Conservation (phyloP, 2,888 invertebrate genomes). For the Drosophila melanosoma region DNA sequence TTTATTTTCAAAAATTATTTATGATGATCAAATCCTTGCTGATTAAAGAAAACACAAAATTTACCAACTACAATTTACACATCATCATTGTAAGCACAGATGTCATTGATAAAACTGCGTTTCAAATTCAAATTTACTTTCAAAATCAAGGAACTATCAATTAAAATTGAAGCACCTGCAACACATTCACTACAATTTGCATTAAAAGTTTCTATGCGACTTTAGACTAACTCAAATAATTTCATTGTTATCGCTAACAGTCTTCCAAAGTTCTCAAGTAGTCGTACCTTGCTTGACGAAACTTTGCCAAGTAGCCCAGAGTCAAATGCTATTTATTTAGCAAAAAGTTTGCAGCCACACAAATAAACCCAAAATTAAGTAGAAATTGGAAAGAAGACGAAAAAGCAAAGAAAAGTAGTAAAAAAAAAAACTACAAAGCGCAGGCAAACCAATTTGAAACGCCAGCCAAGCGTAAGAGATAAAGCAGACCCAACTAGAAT, state of each 20-base stretch:
- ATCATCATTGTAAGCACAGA: not conserved
- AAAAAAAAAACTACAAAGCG: slow-evolving; percentile 29
- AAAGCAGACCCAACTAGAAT: slow-evolving; percentile 42
- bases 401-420: not conserved
- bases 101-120: not conserved
- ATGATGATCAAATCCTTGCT: too few species aligned
- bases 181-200: not conserved
- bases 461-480: slow-evolving; percentile 64
- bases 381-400: slow-evolving; percentile 5
- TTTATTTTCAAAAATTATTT: not conserved
- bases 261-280: not conserved
- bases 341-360: not conserved
- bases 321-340: not conserved
- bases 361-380: not conserved
- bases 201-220: not conserved
- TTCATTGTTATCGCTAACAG: not conserved
- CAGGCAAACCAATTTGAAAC: slow-evolving; percentile 62
- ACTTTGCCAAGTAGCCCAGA: not conserved
- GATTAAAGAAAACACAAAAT: not conserved
- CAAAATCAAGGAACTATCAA: not conserved
- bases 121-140: not conserved
- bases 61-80: not conserved
- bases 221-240: not conserved
- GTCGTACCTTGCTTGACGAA: not conserved
- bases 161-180: not conserved